Percentiles rank a stretch among this genome's conserved stretches.
Conservation (phyloP, 2,797 vertebrate species). For the Spinus olivaceus region DNA sequence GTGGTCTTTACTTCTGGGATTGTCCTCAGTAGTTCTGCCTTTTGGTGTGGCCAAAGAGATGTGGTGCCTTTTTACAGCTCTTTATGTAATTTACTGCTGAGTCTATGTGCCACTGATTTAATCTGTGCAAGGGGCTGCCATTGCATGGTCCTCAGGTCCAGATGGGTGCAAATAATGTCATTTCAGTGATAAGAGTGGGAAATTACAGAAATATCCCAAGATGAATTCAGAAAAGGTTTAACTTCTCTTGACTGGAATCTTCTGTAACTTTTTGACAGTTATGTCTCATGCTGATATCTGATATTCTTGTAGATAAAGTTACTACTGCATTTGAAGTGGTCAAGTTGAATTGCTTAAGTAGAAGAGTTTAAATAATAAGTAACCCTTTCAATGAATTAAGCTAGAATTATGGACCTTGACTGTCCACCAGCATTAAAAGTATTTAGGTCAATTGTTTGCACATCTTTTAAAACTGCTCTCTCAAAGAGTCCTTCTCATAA, state of each 20-base stretch:
- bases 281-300: neutral
- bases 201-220: neutral
- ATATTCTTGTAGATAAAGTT: neutral
- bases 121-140: neutral
- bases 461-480: neutral
- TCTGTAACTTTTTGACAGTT: neutral
- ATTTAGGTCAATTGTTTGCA: neutral
- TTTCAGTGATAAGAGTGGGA: neutral
- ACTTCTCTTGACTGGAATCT: neutral
- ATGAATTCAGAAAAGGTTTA: neutral
- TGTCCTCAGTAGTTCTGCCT: neutral
- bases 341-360: neutral
- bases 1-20: neutral
- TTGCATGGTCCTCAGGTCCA: neutral
- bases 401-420: neutral
- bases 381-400: neutral
- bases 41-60: neutral
- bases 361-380: neutral
- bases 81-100: neutral
- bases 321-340: neutral
- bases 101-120: neutral
- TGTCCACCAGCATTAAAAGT: neutral
- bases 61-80: neutral
- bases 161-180: neutral
- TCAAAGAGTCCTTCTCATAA: conserved; percentile 2